Evolutionary conservation across 2,797 vertebrate species (phyloP), one percentile per base, ranked within the genome.

Genomic region (Peromyscus nudipes): DNA sequence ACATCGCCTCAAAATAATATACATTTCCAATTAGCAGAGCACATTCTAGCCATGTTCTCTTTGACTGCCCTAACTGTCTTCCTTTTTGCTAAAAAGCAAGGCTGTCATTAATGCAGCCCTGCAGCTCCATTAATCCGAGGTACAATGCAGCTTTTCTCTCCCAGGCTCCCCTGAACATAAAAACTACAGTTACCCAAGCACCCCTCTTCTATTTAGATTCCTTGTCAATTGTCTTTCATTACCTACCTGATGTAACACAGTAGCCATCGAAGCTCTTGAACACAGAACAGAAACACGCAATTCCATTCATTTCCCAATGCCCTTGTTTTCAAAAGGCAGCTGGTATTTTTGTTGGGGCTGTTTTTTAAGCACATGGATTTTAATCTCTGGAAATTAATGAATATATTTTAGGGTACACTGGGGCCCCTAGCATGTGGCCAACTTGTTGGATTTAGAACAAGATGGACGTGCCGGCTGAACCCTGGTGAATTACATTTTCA

Each of bases 61-160:
- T 98, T 98, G 98, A 97, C 98, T 97, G 96, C 98, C 97, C 98
- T 98, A 98, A 98, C 98, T 98, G 98, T 99, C 98, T 99, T 98
- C 98, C 98, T 98, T 98, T 80, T 99, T 98, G 98, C 98, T 98
- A 94, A 98, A 96, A 98, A 98, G 98, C 98, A 97, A 97, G 83
- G 98, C 97, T 69, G 98, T 98, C 98, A 98, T 98, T 99, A 98
- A 98, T 98, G 98, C 98, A 99, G 98, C 98, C 98, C 98, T 98
- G 98, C 98, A 97, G 98, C 98, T 98, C 98, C 98, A 98, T 98
- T 99, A 98, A 99, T 99, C 98, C 98, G 55, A 97, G 97, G 40
- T 93, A 99, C 98, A 99, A 99, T 98, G 98, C 97, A 92, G 97
- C 99, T 99, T 99, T 99, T 98, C 98, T 98, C 98, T 97, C 97